Evolutionary conservation across 2,797 vertebrate genomes (phyloP), one percentile per base, ranked within the genome.

Genomic region (Fratercula arctica): DNA sequence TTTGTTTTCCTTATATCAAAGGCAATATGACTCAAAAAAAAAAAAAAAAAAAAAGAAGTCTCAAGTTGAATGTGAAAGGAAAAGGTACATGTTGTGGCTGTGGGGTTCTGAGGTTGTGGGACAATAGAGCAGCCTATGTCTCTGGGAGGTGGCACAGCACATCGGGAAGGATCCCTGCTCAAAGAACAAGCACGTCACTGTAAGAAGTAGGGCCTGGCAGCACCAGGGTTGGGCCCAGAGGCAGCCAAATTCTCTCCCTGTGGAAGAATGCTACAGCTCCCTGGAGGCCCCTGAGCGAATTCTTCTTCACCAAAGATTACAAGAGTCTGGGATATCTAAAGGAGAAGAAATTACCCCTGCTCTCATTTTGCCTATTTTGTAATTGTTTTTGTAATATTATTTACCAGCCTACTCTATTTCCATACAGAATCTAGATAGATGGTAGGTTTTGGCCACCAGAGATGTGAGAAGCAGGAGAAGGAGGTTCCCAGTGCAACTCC

Each of bases 51-150:
- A 35, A 51, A 41, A 3, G 3, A 59, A 63, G 7, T 13, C 74
- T 57, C 13, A 25, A 57, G 35, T 6, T 66, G 35, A 76, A 41
- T 6, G 8, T 18, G 17, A 81, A 31, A 53, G 39, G 54, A 50
- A 35, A 72, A 76, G 14, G 11, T 25, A 46, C 11, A 14, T 10
- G 13, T 26, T 70, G n/a, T 35, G n/a, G 16, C 10, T 63, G 20
- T 39, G 24, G 37, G 23, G 16, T 35, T 61, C 67, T 31, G 41
- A 43, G 31, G 26, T 12, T 80, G 21, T 33, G 33, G 35, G 66
- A 35, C 33, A 16, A 13, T 2, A 43, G 21, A 81, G 25, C 28
- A 64, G 35, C 13, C 28, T 16, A 3, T 1, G 0, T 8, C 21
- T 51, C 66, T 6, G 8, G 35, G 21, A 78, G 61, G 19, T 21